Percentiles rank a stretch among this genome's conserved stretches.
Evolutionary conservation across 2,113 vertebrate species (phyloP).

Genomic region (Connochaetes taurinus): DNA sequence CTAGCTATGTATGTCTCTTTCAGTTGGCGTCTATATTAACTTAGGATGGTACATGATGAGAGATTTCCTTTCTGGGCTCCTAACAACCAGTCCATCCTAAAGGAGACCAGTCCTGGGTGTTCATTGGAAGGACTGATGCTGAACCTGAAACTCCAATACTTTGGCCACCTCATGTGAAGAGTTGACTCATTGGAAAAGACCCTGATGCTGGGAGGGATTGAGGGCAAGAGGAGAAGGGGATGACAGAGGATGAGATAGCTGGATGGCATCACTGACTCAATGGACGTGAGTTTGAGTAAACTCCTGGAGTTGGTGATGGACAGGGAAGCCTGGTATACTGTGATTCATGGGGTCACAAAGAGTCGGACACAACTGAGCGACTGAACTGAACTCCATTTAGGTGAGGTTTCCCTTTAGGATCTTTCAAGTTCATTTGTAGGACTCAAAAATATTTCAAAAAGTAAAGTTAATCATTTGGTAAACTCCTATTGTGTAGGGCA

Average conservation of each 20-base stretch:
- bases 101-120: neutral
- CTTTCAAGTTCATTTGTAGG: neutral
- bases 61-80: neutral
- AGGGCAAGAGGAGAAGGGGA: neutral
- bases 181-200: neutral
- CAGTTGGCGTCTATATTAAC: neutral
- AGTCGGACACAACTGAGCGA: fast-evolving
- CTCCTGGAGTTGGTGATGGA: neutral
- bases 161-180: neutral
- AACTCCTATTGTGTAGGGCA: neutral
- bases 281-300: neutral
- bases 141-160: neutral
- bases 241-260: neutral
- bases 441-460: neutral
- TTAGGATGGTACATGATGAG: neutral
- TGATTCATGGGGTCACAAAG: neutral
- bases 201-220: neutral
- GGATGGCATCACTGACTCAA: neutral
- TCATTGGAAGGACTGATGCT: neutral
- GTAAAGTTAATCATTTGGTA: conserved; percentile 9
- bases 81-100: neutral
- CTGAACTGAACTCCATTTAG: neutral
- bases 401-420: neutral
- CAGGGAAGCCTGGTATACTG: neutral
- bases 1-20: neutral